phyloP scores from a whole-genome alignment of 1,140 invertebrate genomes.

The Lutraria rhynchaena region DNA sequence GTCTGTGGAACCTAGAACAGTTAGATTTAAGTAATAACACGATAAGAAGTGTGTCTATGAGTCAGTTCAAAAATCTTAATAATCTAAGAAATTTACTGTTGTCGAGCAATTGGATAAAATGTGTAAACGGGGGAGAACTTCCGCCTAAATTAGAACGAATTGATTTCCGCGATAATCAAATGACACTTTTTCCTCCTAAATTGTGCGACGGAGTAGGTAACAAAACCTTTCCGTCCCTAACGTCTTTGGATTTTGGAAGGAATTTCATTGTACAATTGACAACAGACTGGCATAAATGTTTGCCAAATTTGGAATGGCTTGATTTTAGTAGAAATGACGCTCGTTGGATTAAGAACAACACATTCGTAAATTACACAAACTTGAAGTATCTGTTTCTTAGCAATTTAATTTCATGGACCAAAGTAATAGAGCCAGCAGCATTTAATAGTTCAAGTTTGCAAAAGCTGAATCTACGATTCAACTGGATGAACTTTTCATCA shows the following conservation, averaged over 20 bases:
- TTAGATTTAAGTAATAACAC: constrained; percentile 12
- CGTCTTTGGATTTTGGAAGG: background rate
- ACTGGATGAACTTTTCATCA: constrained; percentile 15
- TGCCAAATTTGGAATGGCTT: background rate
- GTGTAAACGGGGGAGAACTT: background rate
- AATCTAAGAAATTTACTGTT: background rate
- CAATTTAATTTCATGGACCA: background rate
- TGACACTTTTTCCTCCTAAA: background rate
- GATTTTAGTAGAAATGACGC: constrained; percentile 23
- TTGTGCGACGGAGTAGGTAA: background rate
- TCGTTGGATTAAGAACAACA: background rate
- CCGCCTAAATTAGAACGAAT: background rate
- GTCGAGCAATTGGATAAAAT: background rate
- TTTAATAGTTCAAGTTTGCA: constrained; percentile 1
- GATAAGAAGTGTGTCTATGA: background rate
- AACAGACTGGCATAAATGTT: constrained; percentile 8
- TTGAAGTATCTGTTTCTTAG: background rate
- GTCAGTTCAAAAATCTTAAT: background rate
- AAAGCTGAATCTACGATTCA: background rate
- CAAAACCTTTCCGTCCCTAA: background rate
- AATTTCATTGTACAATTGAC: background rate
- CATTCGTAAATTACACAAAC: constrained; percentile 4
- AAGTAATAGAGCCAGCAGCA: background rate
- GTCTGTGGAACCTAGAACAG: background rate
- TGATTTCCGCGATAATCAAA: constrained; percentile 2